Base-by-base conservation (phyloP, 2,113 vertebrate species). In the Macquaria australasica region DNA sequence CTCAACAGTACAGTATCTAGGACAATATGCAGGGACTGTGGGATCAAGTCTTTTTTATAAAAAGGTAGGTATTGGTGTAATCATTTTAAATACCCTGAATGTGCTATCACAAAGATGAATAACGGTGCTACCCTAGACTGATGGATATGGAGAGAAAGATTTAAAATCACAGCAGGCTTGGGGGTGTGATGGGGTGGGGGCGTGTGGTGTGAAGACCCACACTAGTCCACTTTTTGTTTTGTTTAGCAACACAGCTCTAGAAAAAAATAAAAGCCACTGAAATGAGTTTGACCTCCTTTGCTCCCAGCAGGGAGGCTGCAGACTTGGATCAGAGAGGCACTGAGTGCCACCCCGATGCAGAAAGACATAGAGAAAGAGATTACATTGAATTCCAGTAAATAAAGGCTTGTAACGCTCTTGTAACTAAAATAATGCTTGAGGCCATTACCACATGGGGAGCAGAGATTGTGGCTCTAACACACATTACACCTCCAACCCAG, bases 261-360 rank as follows among this genome's bases (percentile, higher is more conserved):
- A 15, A 53, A 21, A 45, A 37, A 76, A 53, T 11, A 68, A 83
- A 74, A 64, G 50, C 76, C 9, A 55, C 72, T n/a, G 31, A 70
- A 91, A 79, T 66, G 74, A 66, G 76, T 82, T 72, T 81, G 87
- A 88, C 93, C 93, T 72, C 56, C 37, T 92, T 91, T 78, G 72
- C 72, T 62, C 91, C 41, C 92, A 88, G 92, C 90, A 66, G 88
- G 91, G 85, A 72, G 60, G 84, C 84, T 37, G 75, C 64, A 79
- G 83, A 70, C 63, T 39, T 16, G 28, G 53, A 84, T 23, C 41
- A 53, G 37, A 31, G 69, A 84, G 80, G 73, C 81, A 28, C 16
- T 34, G 78, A 75, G 45, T 34, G 60, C 14, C 58, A 73, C 66
- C 70, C 62, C 1, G 37, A 87, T 11, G 31, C 77, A 81, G 78